These are phyloP conservation scores for Tetranychus urticae DNA, from an alignment of 1,140 invertebrate genomes.

Conservation along the genomic window DNA sequence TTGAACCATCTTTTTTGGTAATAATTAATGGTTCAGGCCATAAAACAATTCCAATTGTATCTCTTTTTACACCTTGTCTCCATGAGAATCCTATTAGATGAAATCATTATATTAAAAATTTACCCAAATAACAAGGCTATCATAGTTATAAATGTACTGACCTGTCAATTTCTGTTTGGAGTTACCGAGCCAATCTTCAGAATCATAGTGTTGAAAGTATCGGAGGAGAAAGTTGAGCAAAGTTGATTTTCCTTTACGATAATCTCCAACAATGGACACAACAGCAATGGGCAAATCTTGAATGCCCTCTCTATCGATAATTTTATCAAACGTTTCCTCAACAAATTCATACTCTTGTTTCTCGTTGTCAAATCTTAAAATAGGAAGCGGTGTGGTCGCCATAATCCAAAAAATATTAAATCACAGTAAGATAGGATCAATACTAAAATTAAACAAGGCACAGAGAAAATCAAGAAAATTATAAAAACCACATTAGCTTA, in stretches of 20 bases:
- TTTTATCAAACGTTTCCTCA: too few relatives aligned
- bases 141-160: background rate
- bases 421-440: too few relatives aligned
- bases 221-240: slow-evolving; percentile 74
- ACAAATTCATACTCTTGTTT: too few relatives aligned
- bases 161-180: slow-evolving; percentile 21
- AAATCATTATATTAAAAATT: background rate
- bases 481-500: too few relatives aligned
- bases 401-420: too few relatives aligned
- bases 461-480: too few relatives aligned
- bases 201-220: slow-evolving; percentile 31
- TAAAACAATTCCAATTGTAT: slow-evolving; percentile 82
- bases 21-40: slow-evolving; percentile 72
- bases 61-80: slow-evolving; percentile 74
- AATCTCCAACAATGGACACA: slow-evolving; percentile 81
- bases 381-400: too few relatives aligned
- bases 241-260: slow-evolving; percentile 89
- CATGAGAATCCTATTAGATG: slow-evolving; percentile 43
- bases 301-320: too few relatives aligned
- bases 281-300: slow-evolving; percentile 59
- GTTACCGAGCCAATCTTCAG: slow-evolving; percentile 14
- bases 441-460: too few relatives aligned
- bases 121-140: background rate
- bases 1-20: slow-evolving; percentile 18
- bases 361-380: too few relatives aligned